Base-by-base conservation (phyloP, 2,888 invertebrate genomes). In the Andrena camellia region DNA sequence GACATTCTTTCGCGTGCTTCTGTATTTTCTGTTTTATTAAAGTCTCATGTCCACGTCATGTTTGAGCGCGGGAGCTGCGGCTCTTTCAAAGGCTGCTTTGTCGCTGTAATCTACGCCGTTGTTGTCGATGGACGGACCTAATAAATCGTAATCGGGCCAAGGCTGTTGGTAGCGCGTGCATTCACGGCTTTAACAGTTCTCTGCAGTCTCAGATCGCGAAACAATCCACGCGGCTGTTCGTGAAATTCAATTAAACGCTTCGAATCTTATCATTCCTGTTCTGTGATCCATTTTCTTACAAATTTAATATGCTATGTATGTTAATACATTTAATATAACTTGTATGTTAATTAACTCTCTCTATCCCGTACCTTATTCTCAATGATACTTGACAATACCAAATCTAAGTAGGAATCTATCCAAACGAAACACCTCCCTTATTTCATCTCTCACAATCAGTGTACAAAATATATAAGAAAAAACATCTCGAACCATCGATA, bases 101-200 rank as follows among this genome's bases (percentile, higher is more conserved):
- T 74, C 20, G 35, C 6, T 26, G 26, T 54, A 68, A 63, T 72
- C 20, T 64, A 52, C 67, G 68, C 66, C 62, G 69, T 69, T 67
- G 29, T 67, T 68, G 52, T 67, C 57, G 72, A 60, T 33, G 29
- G 29, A 81, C 67, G 67, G 63, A 68, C 63, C 52, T 81, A 77
- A 83, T 77, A 77, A 76, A 75, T 83, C 77, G 60, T 72, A 83
- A 83, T 76, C 76, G 42, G 52, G 64, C 7, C 72, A 81, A 77
- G 63, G 52, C 50, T 62, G 42, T 31, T 31, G 52, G 13, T 26
- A 48, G 59, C 10, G 33, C n/a, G 52, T 52, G 52, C 48, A 23
- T 29, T 13, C 20, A 6, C 23, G 10, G 64, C 52, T 72, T 50
- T 52, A 23, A 60, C 13, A 64, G 60, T 31, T 64, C 33, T 54